A percentile compares a stretch with the other conserved stretches of the same genome.
Conservation (phyloP, 2,113 vertebrate species). For the Leptobrachium ailaonicum region DNA sequence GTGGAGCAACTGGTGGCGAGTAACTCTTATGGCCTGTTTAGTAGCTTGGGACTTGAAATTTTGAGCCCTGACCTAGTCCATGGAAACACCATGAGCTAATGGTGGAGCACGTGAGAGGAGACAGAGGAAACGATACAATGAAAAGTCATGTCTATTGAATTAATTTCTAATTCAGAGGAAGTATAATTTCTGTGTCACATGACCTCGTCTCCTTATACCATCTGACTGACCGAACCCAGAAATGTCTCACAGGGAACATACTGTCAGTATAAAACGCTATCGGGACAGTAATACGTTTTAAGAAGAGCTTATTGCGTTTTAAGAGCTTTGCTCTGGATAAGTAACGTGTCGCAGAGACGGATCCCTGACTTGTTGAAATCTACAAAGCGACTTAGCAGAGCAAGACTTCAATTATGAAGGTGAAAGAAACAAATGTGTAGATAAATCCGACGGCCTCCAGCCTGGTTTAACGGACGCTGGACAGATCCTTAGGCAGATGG, state of each 20-base stretch:
- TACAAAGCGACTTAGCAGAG: background rate
- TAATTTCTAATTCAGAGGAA: no score
- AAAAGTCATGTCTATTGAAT: no score
- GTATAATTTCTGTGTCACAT: no score
- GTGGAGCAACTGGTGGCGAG: no score
- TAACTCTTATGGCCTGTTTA: no score
- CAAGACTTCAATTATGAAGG: constrained; percentile 31
- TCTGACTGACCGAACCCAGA: background rate
- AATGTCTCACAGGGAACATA: background rate
- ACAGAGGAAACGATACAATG: no score
- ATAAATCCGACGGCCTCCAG: constrained; percentile 11
- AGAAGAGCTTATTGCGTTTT: constrained; percentile 6
- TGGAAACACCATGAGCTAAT: no score
- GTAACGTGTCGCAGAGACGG: constrained; percentile 21
- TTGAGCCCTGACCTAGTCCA: no score
- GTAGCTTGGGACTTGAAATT: no score
- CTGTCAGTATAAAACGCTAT: background rate
- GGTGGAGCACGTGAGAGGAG: no score
- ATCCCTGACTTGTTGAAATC: constrained; percentile 19
- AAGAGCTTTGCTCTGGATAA: constrained; percentile 15
- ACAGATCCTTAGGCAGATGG: background rate
- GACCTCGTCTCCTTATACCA: background rate
- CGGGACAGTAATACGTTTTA: background rate
- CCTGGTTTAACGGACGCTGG: background rate
- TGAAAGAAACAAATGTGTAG: constrained; percentile 28